These are phyloP conservation scores for Meloe dianella DNA, from an alignment of 2,888 invertebrate species.

Conservation along the genomic window DNA sequence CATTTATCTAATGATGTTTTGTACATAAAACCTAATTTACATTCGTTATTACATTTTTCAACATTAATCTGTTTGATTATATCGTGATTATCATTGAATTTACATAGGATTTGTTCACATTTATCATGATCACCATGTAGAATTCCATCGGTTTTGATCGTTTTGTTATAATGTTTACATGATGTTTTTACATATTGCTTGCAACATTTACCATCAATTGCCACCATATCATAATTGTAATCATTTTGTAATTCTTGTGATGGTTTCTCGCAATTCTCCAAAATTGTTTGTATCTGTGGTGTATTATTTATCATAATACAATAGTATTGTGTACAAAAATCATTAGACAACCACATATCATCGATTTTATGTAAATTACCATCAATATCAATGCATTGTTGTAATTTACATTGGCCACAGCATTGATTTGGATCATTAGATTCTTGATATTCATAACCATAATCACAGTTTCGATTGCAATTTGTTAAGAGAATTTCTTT, in stretches of 20 bases:
- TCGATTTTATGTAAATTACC: constrained; percentile 61
- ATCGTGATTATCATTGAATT: constrained; percentile 57
- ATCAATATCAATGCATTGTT: constrained; percentile 62
- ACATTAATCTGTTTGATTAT: constrained; percentile 62
- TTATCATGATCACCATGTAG: constrained; percentile 59
- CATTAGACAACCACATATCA: constrained; percentile 66
- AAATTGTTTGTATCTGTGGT: constrained; percentile 63
- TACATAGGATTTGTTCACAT: constrained; percentile 64
- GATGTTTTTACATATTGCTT: constrained; percentile 62
- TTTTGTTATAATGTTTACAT: constrained; percentile 62
- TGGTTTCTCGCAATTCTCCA: constrained; percentile 63
- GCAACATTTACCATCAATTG: constrained; percentile 65
- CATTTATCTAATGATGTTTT: constrained; percentile 60
- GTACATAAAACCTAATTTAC: constrained; percentile 68
- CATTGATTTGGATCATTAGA: constrained; percentile 59
- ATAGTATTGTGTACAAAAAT: constrained; percentile 68
- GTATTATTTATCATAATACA: constrained; percentile 64
- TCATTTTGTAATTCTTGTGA: constrained; percentile 57
- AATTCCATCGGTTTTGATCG: constrained; percentile 60
- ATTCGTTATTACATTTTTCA: constrained; percentile 63
- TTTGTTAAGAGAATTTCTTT: constrained; percentile 62
- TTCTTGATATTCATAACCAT: constrained; percentile 66
- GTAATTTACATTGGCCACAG: constrained; percentile 70
- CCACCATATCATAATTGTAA: constrained; percentile 62
- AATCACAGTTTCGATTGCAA: constrained; percentile 62